Conservation (phyloP, 2,888 invertebrate genomes). For the Stramonita haemastoma region DNA sequence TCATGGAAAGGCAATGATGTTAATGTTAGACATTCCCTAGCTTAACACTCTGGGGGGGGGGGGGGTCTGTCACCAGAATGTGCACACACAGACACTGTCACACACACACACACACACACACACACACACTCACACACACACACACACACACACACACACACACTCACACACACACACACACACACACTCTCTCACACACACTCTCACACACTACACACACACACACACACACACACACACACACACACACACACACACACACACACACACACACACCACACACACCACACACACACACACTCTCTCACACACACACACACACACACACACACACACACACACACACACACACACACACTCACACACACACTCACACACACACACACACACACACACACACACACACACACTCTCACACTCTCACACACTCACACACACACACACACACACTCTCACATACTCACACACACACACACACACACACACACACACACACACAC, state of each 20-base stretch:
- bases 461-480: conserved; percentile 9
- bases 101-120: too few species aligned
- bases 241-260: too few species aligned
- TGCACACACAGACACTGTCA: too few species aligned
- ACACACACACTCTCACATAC: background rate
- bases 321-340: conserved; percentile 9
- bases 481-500: background rate
- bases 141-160: background rate
- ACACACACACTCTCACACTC: background rate
- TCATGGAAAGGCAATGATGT: too few species aligned
- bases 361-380: background rate
- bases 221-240: too few species aligned
- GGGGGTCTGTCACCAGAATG: too few species aligned
- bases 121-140: background rate
- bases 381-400: background rate
- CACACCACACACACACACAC: too few species aligned
- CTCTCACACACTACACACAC: too few species aligned
- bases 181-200: background rate
- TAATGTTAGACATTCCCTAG: too few species aligned
- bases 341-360: conserved; percentile 8
- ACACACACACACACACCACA: too few species aligned
- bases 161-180: background rate
- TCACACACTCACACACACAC: conserved; percentile 9
- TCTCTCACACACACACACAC: conserved; percentile 2
- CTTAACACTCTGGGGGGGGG: background rate